Percentiles rank a stretch among this genome's conserved stretches.
Evolutionary conservation across 2,888 invertebrate genomes (phyloP).

Genomic region (Andrena dorsata): DNA sequence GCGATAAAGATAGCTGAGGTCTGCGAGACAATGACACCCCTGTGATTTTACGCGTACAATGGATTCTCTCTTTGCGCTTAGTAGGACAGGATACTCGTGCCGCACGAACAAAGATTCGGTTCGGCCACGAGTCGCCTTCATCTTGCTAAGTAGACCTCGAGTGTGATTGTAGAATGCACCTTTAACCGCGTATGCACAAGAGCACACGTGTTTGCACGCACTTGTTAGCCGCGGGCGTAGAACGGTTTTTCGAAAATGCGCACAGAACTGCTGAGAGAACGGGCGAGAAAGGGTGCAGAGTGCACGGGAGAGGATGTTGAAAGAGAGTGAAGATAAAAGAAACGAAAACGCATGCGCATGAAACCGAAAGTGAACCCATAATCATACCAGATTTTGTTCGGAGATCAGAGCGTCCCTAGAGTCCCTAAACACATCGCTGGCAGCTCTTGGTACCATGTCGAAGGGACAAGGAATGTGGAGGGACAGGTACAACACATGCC

Average conservation of each 20-base stretch:
- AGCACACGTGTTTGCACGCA: slow-evolving; percentile 59
- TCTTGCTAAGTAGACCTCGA: slow-evolving; percentile 15
- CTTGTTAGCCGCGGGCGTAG: slow-evolving; percentile 20
- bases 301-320: slow-evolving; percentile 45
- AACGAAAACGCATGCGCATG: slow-evolving; percentile 77
- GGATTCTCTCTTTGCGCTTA: slow-evolving; percentile 21
- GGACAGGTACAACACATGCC: slow-evolving; percentile 85
- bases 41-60: slow-evolving; percentile 15
- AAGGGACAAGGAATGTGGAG: slow-evolving; percentile 86
- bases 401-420: slow-evolving; percentile 84
- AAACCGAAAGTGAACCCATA: slow-evolving; percentile 79
- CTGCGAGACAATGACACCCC: slow-evolving; percentile 9
- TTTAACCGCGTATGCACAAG: slow-evolving; percentile 37
- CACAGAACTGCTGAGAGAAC: slow-evolving; percentile 14
- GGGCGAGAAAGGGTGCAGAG: slow-evolving; percentile 30
- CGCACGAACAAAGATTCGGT: slow-evolving; percentile 17
- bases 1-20: background rate
- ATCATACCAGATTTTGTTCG: slow-evolving; percentile 83
- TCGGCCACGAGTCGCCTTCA: slow-evolving; percentile 16
- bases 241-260: slow-evolving; percentile 17
- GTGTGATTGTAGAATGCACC: slow-evolving; percentile 26
- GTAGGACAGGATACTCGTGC: slow-evolving; percentile 22
- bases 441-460: slow-evolving; percentile 84
- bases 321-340: background rate
- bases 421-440: slow-evolving; percentile 84